A percentile compares a stretch with the other conserved stretches of the same genome.
These are phyloP conservation scores for Cricetomys ansorgei DNA, from an alignment of 2,113 vertebrate species.

Conservation along the genomic window DNA sequence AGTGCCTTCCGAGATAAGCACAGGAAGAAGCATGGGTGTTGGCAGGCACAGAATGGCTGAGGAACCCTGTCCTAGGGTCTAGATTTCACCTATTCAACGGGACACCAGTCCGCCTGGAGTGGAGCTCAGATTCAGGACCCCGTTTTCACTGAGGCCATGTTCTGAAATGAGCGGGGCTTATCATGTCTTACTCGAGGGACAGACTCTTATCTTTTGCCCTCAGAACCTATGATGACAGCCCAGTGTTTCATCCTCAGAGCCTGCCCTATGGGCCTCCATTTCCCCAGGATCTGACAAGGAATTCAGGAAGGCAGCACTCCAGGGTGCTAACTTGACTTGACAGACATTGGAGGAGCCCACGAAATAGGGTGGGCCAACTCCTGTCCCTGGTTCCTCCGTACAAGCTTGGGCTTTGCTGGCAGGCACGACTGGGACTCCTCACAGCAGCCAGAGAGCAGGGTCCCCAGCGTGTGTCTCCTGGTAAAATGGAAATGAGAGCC, in stretches of 20 bases:
- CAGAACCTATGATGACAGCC: neutral
- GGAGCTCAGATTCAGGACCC: fast-evolving
- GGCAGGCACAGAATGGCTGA: neutral
- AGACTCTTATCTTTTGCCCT: neutral
- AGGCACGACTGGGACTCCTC: neutral
- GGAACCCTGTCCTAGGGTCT: neutral
- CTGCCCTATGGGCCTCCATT: neutral
- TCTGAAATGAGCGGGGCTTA: neutral
- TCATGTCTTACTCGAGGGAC: too few relatives aligned
- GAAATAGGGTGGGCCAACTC: too few relatives aligned
- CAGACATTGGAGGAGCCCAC: too few relatives aligned
- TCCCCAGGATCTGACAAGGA: neutral
- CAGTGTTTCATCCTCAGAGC: neutral
- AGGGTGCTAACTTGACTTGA: too few relatives aligned
- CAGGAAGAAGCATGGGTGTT: neutral
- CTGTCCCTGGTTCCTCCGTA: fast-evolving
- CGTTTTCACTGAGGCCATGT: neutral
- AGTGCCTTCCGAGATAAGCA: fast-evolving
- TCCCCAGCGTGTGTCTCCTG: neutral
- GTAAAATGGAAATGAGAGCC: neutral
- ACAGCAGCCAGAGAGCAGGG: neutral
- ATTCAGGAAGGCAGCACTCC: neutral
- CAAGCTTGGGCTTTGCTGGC: neutral
- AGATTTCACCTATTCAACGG: neutral
- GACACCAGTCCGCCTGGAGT: neutral